Evolutionary conservation across 2,113 vertebrate genomes (phyloP).

Genomic region (Galbula dea): DNA sequence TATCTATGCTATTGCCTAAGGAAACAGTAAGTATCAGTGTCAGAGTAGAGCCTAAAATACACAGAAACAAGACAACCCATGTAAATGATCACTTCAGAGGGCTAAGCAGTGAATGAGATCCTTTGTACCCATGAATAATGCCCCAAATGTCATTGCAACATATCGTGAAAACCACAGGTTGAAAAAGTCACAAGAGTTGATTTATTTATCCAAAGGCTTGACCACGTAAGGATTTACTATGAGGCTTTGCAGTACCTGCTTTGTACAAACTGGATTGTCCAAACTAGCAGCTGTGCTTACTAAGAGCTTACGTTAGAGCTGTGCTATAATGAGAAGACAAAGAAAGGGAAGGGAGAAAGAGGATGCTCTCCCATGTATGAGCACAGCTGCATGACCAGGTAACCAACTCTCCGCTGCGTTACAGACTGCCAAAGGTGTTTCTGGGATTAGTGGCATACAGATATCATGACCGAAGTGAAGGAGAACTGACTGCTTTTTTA

Average conservation of each 20-base stretch:
- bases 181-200: neutral
- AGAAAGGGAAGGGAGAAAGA: neutral
- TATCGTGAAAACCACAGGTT: neutral
- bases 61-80: neutral
- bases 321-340: neutral
- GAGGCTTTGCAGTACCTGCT: neutral
- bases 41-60: neutral
- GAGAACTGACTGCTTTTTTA: accelerated
- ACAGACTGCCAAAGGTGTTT: neutral
- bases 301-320: neutral
- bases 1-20: neutral
- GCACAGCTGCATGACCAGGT: neutral
- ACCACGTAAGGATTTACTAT: neutral
- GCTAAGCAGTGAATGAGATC: neutral
- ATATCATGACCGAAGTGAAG: neutral
- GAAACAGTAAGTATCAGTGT: neutral
- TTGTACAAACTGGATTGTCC: neutral
- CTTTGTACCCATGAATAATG: neutral
- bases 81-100: neutral
- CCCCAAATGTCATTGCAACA: neutral
- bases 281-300: neutral
- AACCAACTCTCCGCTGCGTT: neutral
- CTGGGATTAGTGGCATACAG: neutral
- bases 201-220: neutral
- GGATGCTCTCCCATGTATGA: accelerated